phyloP scores from a whole-genome alignment of 2,113 vertebrate species.

The Fregetta grallaria region DNA sequence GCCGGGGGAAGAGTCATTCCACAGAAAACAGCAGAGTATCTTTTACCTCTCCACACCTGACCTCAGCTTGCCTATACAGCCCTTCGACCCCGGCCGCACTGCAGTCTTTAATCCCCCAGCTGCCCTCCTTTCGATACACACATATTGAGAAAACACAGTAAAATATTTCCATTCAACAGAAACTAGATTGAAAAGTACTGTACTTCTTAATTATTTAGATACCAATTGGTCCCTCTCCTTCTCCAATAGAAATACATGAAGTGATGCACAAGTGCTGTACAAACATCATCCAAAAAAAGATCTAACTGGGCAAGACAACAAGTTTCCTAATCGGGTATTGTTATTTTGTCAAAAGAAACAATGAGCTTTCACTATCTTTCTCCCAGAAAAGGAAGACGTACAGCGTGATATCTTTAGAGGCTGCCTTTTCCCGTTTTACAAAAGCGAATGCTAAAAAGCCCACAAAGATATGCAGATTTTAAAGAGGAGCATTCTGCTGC shows the following conservation, averaged over 20 bases:
- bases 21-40: background rate
- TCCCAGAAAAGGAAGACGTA: background rate
- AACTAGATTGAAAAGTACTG: background rate
- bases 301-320: background rate
- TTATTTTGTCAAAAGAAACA: background rate
- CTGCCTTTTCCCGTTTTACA: background rate
- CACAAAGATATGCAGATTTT: background rate
- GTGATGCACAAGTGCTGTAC: background rate
- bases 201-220: background rate
- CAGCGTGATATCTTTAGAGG: background rate
- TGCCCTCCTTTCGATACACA: background rate
- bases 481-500: background rate
- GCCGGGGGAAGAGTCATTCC: background rate
- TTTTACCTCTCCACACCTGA: background rate
- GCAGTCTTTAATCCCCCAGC: background rate
- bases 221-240: background rate
- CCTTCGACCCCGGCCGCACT: background rate
- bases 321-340: background rate
- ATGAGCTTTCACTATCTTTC: background rate
- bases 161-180: background rate
- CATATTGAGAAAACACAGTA: background rate
- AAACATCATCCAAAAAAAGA: background rate
- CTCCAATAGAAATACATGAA: background rate
- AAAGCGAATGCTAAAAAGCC: background rate
- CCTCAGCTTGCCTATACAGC: background rate